A percentile compares a stretch with the other conserved stretches of the same genome.
Conservation (phyloP, 2,113 vertebrate genomes). For the Asarcornis scutulata region DNA sequence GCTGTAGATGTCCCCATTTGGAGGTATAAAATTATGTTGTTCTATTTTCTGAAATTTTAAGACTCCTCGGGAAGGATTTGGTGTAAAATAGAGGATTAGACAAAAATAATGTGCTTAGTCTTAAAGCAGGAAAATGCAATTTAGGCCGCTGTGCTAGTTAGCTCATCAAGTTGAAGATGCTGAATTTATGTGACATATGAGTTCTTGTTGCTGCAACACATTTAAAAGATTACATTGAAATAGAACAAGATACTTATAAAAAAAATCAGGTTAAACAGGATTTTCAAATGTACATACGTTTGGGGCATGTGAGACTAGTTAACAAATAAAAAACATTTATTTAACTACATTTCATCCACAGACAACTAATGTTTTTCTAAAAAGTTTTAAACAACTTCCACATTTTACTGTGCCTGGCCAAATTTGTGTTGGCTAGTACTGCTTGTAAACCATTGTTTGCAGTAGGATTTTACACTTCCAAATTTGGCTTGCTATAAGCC, state of each 20-base stretch:
- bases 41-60: conserved; percentile 14
- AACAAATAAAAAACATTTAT: background rate
- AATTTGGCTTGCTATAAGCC: background rate
- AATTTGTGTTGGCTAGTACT: background rate
- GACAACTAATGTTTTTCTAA: background rate
- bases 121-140: conserved; percentile 41
- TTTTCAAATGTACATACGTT: background rate
- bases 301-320: background rate
- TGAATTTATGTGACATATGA: conserved; percentile 43
- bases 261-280: conserved; percentile 10
- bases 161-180: conserved; percentile 17
- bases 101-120: conserved; percentile 45
- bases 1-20: background rate
- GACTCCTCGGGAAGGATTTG: conserved; percentile 22
- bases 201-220: conserved; percentile 23
- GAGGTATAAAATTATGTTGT: background rate
- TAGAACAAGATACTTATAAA: background rate
- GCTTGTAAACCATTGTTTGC: background rate
- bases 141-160: conserved; percentile 34
- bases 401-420: background rate
- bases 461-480: background rate
- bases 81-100: conserved; percentile 49
- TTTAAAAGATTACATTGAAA: conserved; percentile 48
- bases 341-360: background rate
- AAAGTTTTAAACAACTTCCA: background rate